These are phyloP conservation scores for Carassius gibelio DNA, from an alignment of 2,113 vertebrate species.

Conservation along the genomic window DNA sequence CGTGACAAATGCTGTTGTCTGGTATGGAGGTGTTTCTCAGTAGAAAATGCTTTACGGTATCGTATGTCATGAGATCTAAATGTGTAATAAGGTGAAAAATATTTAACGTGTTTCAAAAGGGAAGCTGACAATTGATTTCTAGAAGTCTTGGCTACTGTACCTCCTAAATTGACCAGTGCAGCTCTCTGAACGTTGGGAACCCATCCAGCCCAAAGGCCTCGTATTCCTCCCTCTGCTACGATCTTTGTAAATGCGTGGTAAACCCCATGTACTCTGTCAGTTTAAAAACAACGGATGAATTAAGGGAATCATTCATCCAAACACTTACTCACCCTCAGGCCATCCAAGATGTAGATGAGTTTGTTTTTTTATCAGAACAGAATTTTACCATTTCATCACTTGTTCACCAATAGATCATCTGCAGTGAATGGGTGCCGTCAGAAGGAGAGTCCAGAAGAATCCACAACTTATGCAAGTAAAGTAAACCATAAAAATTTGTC, in stretches of 20 bases:
- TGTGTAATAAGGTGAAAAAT: neutral
- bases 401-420: too few relatives aligned
- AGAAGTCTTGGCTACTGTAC: constrained; percentile 56
- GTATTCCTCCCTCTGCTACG: constrained; percentile 80
- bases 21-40: constrained; percentile 77
- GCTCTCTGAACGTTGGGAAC: constrained; percentile 87
- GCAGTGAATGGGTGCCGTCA: too few relatives aligned
- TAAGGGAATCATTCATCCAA: too few relatives aligned
- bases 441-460: too few relatives aligned
- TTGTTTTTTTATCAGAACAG: too few relatives aligned
- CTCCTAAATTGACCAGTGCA: constrained; percentile 87
- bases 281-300: too few relatives aligned
- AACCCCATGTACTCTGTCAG: constrained; percentile 74
- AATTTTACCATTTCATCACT: too few relatives aligned
- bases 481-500: too few relatives aligned
- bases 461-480: too few relatives aligned
- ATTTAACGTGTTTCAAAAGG: neutral
- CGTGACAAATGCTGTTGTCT: constrained; percentile 82
- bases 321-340: too few relatives aligned
- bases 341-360: too few relatives aligned
- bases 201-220: constrained; percentile 87
- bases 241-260: constrained; percentile 84
- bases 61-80: constrained; percentile 84
- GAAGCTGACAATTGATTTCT: neutral
- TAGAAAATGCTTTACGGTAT: constrained; percentile 84